Evolutionary conservation across 2,113 vertebrate species (phyloP), one percentile per base, ranked within the genome.

Genomic region (Pavo muticus): DNA sequence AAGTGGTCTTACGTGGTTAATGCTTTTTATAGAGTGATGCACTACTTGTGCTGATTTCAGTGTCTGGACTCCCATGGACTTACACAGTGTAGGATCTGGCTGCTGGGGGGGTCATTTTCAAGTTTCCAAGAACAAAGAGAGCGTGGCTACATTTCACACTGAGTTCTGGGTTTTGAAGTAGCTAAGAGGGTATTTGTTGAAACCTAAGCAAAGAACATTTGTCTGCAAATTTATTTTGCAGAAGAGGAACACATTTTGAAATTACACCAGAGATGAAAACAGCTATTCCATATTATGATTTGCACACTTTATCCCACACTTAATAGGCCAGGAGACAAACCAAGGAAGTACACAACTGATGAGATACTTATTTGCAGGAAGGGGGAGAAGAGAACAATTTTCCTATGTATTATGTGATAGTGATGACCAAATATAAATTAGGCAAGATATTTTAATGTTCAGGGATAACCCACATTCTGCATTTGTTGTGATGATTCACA

Each of bases 401-500:
- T 44, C 8, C 7, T 39, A 47, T 10, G 14, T 68, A 63, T 45
- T 10, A 35, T 32, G 57, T 29, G 32, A 50, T 14, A 71, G 30
- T 8, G 6, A 74, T 64, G 91, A 67, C 15, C 14, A 76, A 89
- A 60, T 45, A 56, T 52, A 68, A 56, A 65, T 61, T 30, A 78
- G 63, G 72, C 2, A 5, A 48, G 76, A 72, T 45, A 74, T 75
- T 88, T 84, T 39, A 11, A 40, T 45, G 40, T 52, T 61, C 18
- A 74, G 84, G 57, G 71, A 72, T 69, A 92, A 65, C 70, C 61
- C 91, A 47, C 23, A 65, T 86, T 94, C 47, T 1, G 1, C 35
- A 30, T 71, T 94, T 88, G 76, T 93, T 90, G 69, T 88, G 83
- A 78, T 90, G 69, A 81, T 68, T 93, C 93, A 81, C 24, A 91